Percentiles rank a stretch among this genome's conserved stretches.
Conservation (phyloP, 2,888 invertebrate genomes). For the Oegoconia quadripuncta region DNA sequence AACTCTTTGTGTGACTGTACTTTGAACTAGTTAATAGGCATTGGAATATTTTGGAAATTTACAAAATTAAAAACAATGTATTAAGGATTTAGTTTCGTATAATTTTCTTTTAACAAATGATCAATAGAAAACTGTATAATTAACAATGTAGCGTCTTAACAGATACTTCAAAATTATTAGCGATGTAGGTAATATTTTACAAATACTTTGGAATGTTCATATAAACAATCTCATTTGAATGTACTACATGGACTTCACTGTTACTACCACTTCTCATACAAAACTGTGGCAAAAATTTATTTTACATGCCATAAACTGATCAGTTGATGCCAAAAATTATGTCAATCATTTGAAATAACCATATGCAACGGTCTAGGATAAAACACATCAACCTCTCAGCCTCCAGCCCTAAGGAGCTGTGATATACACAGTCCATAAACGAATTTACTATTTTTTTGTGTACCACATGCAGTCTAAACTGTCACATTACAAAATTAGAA, state of each 20-base stretch:
- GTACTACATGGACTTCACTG: constrained; percentile 36
- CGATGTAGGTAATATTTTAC: constrained; percentile 77
- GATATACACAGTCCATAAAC: constrained; percentile 47
- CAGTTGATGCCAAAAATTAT: constrained; percentile 20
- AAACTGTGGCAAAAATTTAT: constrained; percentile 7
- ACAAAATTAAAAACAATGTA: constrained; percentile 47
- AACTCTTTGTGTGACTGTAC: too few species aligned
- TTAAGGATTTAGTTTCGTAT: constrained; percentile 78
- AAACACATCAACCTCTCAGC: constrained; percentile 38
- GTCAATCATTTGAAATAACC: constrained; percentile 29
- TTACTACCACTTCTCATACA: constrained; percentile 13
- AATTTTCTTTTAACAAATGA: constrained; percentile 80
- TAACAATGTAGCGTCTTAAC: constrained; percentile 79
- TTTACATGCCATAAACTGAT: constrained; percentile 16
- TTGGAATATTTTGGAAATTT: background rate
- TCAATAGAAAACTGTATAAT: constrained; percentile 80
- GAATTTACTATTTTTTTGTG: constrained; percentile 70
- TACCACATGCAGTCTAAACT: constrained; percentile 44
- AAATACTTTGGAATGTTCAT: constrained; percentile 79
- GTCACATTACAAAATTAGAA: constrained; percentile 14
- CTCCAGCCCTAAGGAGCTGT: constrained; percentile 24
- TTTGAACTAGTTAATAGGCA: too few species aligned
- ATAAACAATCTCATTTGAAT: constrained; percentile 72
- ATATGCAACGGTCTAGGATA: constrained; percentile 39
- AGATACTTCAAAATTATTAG: constrained; percentile 77